Evolutionary conservation across 2,113 vertebrate genomes (phyloP).

Genomic region (Euleptes europaea): DNA sequence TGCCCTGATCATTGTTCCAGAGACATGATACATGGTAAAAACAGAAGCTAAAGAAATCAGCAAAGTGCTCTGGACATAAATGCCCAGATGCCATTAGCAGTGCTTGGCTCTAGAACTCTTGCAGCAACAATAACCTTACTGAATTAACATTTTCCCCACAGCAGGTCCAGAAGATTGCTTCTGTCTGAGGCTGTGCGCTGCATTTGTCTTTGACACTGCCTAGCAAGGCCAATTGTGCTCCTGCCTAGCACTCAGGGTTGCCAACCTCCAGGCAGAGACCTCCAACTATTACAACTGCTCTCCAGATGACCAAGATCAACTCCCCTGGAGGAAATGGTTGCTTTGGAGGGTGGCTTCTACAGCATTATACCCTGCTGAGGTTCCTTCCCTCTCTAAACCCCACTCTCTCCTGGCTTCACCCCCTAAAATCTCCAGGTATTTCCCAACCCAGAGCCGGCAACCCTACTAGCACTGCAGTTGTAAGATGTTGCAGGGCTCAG

Average conservation of each 20-base stretch:
- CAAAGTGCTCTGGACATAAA: neutral
- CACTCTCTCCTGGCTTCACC: too few relatives aligned
- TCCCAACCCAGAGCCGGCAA: too few relatives aligned
- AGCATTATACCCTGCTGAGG: too few relatives aligned
- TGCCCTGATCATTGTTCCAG: neutral
- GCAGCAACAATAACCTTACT: neutral
- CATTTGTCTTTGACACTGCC: neutral
- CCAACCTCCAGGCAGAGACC: too few relatives aligned
- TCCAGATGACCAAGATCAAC: too few relatives aligned
- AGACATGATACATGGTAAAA: neutral
- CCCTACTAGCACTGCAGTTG: too few relatives aligned
- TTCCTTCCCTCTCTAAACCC: too few relatives aligned
- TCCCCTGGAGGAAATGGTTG: too few relatives aligned
- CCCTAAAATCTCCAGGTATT: too few relatives aligned
- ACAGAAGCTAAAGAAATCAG: neutral
- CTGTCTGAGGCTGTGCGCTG: neutral
- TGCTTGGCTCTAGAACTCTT: neutral
- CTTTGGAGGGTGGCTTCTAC: too few relatives aligned
- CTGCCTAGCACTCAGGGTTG: too few relatives aligned
- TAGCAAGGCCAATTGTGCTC: neutral
- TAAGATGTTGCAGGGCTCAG: neutral
- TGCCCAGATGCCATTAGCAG: neutral
- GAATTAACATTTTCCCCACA: neutral
- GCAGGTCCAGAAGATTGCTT: neutral
- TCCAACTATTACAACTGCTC: too few relatives aligned